Base-by-base conservation (phyloP, 92 coral and sea anemone species). In the Porites divaricata region DNA sequence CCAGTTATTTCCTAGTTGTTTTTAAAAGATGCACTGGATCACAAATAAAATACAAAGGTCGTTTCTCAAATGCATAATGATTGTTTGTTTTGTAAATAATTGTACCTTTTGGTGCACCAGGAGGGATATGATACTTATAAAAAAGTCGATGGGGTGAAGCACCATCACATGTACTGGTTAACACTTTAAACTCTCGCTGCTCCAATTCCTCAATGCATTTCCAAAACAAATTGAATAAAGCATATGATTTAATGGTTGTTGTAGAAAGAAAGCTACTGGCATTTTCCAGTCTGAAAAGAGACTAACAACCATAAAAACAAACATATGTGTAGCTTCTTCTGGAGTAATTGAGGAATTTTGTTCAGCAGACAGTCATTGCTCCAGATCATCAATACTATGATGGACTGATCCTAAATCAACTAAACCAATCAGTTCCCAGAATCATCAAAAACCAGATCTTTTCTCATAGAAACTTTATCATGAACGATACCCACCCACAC, bases 281-380 rank as follows among this genome's bases (percentile, higher is more conserved):
- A 85, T 74, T 24, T 86, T 85, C 85, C 89, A 85, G 72, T 77
- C 85, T 22, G 89, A 85, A 69, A 78, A 85, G 63, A 85, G 61
- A 79, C 90, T 80, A 8, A 86, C 72, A 80, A 56, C 74, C n/a
- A n/a, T n/a, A n/a, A n/a, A n/a, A n/a, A n/a, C n/a, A n/a, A n/a
- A n/a, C n/a, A n/a, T n/a, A n/a, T 79, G 85, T 8, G 90, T 86
- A 65, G 89, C 89, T 74, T 86, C 86, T 7, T 86, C 85, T 70
- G 89, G 89, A 85, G 48, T 87, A 78, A 81, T 85, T 81, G 10
- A 81, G 57, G 63, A 87, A 87, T 22, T 74, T 15, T 59, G 68
- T 2, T 68, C 58, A 48, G 85, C 67, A 8, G 25, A 50, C 17
- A 73, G 19, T 4, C 48, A 73, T 24, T 50, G 35, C 58, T 63